Evolutionary conservation across 2,797 vertebrate species (phyloP).

Genomic region (Podarcis siculus): DNA sequence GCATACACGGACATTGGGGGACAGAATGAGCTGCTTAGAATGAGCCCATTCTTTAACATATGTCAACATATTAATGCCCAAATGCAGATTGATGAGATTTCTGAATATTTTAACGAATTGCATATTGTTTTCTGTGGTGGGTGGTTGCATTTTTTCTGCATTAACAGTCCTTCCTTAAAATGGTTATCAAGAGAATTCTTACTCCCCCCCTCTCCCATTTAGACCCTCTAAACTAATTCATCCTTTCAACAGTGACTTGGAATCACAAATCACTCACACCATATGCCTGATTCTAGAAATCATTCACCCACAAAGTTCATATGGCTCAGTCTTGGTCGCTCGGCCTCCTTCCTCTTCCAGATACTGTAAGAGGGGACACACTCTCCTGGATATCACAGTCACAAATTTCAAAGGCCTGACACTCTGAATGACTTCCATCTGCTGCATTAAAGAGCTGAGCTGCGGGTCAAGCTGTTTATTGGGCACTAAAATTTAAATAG

Average conservation of each 20-base stretch:
- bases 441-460: slow-evolving; percentile 49
- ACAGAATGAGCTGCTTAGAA: too few relatives aligned
- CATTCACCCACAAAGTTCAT: neutral
- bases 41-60: too few relatives aligned
- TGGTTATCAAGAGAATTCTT: neutral
- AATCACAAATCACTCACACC: neutral
- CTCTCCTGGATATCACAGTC: slow-evolving; percentile 20
- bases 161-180: neutral
- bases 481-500: slow-evolving; percentile 61
- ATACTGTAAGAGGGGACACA: neutral
- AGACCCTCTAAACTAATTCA: neutral
- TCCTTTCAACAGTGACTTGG: neutral
- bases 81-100: neutral
- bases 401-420: slow-evolving; percentile 51
- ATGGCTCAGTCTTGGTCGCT: neutral
- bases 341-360: fast-evolving
- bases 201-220: too few relatives aligned
- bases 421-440: slow-evolving; percentile 40
- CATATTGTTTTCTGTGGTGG: neutral
- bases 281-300: neutral
- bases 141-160: neutral
- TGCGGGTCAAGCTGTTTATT: slow-evolving; percentile 65
- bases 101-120: neutral
- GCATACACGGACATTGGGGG: too few relatives aligned
- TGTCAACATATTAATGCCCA: too few relatives aligned